Conservation (phyloP, 2,888 invertebrate species). For the Diabrotica balteata region DNA sequence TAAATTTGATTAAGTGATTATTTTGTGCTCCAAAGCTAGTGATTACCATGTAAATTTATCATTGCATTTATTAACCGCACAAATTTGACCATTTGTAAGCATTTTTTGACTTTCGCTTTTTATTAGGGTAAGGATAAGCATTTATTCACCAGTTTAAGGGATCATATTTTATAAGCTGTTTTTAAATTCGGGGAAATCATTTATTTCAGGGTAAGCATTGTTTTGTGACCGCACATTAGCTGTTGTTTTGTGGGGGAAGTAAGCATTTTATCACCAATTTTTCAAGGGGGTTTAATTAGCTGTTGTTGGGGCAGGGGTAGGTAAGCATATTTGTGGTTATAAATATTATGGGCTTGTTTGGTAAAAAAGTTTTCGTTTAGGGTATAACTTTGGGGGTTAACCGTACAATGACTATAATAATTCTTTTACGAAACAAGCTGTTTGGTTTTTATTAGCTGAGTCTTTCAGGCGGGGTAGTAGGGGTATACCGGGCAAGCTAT, state of each 20-base stretch:
- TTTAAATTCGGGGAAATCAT: no score
- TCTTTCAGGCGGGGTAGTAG: conserved; percentile 36
- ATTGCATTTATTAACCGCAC: conserved; percentile 16
- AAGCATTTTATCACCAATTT: conserved; percentile 43
- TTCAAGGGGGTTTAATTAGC: conserved; percentile 33
- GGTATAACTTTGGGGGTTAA: background rate
- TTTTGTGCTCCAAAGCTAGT: no score
- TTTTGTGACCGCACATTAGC: background rate
- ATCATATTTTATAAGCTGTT: background rate
- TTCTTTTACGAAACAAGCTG: conserved; percentile 21
- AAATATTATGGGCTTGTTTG: conserved; percentile 3
- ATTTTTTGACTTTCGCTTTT: background rate
- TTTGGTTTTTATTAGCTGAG: conserved; percentile 23
- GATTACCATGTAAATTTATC: conserved; percentile 21
- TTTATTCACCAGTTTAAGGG: conserved; percentile 1
- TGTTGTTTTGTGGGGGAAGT: conserved; percentile 1
- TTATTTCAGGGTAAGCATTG: conserved; percentile 1
- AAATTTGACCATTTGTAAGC: background rate
- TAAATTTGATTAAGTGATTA: no score
- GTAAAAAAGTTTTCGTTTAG: conserved; percentile 3
- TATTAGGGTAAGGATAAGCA: background rate
- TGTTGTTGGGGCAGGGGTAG: conserved; percentile 28
- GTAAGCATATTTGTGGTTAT: conserved; percentile 14
- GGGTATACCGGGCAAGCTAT: conserved; percentile 20
- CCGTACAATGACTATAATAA: background rate